Conservation (phyloP, 2,797 vertebrate species). For the Sylvia borin region DNA sequence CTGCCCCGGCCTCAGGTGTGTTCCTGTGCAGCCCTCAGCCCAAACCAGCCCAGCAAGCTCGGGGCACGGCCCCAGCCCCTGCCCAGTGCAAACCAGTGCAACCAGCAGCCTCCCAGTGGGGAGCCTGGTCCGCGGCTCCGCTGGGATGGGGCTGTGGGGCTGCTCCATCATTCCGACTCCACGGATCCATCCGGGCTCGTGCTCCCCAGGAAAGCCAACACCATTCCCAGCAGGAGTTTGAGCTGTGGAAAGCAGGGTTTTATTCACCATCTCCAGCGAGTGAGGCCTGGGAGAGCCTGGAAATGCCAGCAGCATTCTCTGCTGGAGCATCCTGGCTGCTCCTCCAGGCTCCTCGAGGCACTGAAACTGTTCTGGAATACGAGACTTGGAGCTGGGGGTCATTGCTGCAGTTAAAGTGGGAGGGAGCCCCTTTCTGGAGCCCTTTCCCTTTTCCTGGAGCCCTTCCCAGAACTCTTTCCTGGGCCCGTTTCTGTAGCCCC, state of each 20-base stretch:
- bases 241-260: accelerated
- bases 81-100: not conserved
- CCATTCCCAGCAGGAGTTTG: not conserved
- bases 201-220: not conserved
- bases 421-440: accelerated
- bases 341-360: not conserved
- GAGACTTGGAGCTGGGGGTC: not conserved
- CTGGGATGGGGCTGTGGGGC: not conserved
- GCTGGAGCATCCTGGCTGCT: not conserved
- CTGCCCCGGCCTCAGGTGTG: conserved; percentile 15
- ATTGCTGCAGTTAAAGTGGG: not conserved
- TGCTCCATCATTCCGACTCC: accelerated
- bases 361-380: accelerated
- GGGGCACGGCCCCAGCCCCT: not conserved
- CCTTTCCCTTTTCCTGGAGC: no score
- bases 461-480: accelerated
- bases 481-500: not conserved
- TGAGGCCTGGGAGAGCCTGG: not conserved
- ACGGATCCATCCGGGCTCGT: accelerated
- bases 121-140: not conserved
- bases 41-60: conserved; percentile 51
- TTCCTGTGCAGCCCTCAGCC: not conserved
- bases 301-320: not conserved
- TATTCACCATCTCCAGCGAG: no score
- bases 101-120: not conserved